Evolutionary conservation across 2,888 invertebrate genomes (phyloP).

Genomic region (Temnothorax unifasciatus): DNA sequence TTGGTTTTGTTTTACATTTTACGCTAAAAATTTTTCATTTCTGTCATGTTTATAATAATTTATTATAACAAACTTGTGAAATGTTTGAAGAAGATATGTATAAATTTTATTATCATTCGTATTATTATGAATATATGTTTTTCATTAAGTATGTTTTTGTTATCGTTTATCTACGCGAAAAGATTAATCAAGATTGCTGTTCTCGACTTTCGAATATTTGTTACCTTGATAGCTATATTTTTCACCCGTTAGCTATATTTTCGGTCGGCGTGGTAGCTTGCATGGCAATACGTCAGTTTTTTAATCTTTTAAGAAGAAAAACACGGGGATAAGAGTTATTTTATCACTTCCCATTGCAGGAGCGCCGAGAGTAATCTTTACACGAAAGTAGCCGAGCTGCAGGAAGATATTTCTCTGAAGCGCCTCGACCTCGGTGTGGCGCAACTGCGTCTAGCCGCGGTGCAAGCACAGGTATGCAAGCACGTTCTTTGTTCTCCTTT

Average conservation of each 20-base stretch:
- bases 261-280: not conserved
- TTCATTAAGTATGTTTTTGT: not conserved
- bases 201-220: slow-evolving; percentile 1
- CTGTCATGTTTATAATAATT: not conserved
- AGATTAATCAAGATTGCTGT: not conserved
- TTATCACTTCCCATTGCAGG: slow-evolving; percentile 76
- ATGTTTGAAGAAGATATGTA: not conserved
- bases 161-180: not conserved
- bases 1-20: not conserved
- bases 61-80: not conserved
- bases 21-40: not conserved
- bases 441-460: slow-evolving; percentile 95
- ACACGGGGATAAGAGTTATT: not conserved
- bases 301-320: slow-evolving; percentile 45
- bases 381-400: slow-evolving; percentile 97
- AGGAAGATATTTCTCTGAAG: slow-evolving; percentile 98
- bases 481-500: not conserved
- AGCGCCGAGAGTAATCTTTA: slow-evolving; percentile 92
- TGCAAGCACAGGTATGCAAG: slow-evolving; percentile 94
- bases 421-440: slow-evolving; percentile 97
- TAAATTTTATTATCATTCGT: not conserved
- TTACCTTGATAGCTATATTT: slow-evolving; percentile 10
- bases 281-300: slow-evolving; percentile 31
- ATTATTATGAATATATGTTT: not conserved
- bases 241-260: not conserved